Conservation (phyloP, 2,797 vertebrate genomes). For the Taeniopygia guttata region DNA sequence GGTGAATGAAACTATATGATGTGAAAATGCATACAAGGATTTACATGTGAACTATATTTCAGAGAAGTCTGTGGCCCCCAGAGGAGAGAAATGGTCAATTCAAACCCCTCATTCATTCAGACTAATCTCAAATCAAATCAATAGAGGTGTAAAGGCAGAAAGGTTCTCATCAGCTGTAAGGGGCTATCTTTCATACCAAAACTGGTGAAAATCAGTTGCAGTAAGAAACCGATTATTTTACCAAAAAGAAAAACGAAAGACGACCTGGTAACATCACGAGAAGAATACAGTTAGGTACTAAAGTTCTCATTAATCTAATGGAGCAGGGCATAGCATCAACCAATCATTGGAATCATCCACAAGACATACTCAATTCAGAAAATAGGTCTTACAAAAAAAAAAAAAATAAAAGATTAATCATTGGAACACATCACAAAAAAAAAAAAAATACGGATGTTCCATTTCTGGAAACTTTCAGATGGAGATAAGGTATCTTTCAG, state of each 20-base stretch:
- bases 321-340: not conserved
- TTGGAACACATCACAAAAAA: not conserved
- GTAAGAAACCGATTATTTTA: not conserved
- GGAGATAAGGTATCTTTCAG: not conserved
- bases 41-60: not conserved
- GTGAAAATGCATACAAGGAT: not conserved
- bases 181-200: not conserved
- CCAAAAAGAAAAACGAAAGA: not conserved
- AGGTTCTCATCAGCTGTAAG: not conserved
- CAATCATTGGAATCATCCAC: not conserved
- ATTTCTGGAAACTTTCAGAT: not conserved
- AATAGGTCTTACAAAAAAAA: not conserved
- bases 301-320: slow-evolving; percentile 9
- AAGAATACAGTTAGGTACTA: not conserved
- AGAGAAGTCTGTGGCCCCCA: not conserved
- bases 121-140: not conserved
- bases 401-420: not conserved
- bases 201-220: not conserved
- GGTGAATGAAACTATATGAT: not conserved
- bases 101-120: not conserved
- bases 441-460: not conserved
- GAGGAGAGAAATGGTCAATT: not conserved
- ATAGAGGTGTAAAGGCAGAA: not conserved
- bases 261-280: not conserved
- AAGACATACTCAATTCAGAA: not conserved